These are phyloP conservation scores for Scaptodrosophila latifasciaeformis DNA, from an alignment of 2,888 invertebrate genomes.

Conservation along the genomic window DNA sequence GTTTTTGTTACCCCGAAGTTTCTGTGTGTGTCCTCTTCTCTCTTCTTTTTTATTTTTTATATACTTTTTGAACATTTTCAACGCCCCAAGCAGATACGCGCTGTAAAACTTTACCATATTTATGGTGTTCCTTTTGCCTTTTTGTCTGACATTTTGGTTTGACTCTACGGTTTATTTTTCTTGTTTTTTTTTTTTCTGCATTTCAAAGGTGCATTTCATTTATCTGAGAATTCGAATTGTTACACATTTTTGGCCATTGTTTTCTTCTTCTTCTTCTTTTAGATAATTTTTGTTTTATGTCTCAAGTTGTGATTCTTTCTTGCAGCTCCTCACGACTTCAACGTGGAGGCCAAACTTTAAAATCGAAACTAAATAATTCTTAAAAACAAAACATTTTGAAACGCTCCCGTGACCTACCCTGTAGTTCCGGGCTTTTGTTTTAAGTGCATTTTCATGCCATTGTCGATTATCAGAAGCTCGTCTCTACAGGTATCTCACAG, in stretches of 20 bases:
- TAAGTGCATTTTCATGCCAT: conserved; percentile 75
- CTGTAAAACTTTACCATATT: conserved; percentile 45
- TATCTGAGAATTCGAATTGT: conserved; percentile 26
- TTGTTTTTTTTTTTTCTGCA: conserved; percentile 7
- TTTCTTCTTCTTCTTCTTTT: conserved; percentile 25
- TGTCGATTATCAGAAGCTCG: conserved; percentile 92
- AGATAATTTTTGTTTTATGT: conserved; percentile 35
- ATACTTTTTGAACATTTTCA: conserved; percentile 42
- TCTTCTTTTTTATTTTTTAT: conserved; percentile 43
- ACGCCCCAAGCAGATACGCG: conserved; percentile 46
- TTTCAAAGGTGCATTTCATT: conserved; percentile 40
- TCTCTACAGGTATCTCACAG: conserved; percentile 99
- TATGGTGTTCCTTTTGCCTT: conserved; percentile 37
- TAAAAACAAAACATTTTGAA: conserved; percentile 27
- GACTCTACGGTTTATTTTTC: conserved; percentile 35
- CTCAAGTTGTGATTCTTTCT: neutral
- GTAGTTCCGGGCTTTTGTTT: conserved; percentile 99
- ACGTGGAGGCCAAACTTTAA: neutral
- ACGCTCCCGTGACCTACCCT: conserved; percentile 98
- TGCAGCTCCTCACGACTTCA: neutral
- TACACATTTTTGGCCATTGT: neutral
- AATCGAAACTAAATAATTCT: too few species aligned
- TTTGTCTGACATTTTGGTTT: neutral
- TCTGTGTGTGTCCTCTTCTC: too few species aligned
- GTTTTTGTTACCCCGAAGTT: too few species aligned